Percentiles rank a stretch among this genome's conserved stretches.
phyloP scores from a whole-genome alignment of 2,113 vertebrate species.

The Tauraco erythrolophus region DNA sequence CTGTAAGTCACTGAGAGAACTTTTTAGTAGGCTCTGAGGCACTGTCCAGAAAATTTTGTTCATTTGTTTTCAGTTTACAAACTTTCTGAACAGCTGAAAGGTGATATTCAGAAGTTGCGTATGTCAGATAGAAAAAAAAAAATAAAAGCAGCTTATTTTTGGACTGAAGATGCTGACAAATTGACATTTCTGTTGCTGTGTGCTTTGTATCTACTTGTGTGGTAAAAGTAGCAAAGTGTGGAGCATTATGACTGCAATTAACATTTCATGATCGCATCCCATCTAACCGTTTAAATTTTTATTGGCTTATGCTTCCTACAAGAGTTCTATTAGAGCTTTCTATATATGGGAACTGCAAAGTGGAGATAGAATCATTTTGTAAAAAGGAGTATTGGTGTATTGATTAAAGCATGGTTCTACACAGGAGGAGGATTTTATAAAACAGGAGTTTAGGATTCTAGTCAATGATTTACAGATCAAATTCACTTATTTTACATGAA shows the following conservation, averaged over 20 bases:
- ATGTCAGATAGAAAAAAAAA: neutral
- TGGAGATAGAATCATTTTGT: neutral
- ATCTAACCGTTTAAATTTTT: neutral
- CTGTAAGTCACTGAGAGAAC: neutral
- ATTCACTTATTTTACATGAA: neutral
- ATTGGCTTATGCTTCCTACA: neutral
- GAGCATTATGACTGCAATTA: constrained; percentile 2
- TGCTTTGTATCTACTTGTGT: neutral
- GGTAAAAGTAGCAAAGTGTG: neutral
- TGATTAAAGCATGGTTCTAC: neutral
- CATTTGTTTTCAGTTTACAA: neutral
- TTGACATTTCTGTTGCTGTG: neutral
- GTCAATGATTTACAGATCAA: neutral
- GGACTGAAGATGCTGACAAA: neutral
- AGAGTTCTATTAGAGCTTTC: neutral
- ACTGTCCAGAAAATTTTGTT: neutral
- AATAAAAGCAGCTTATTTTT: neutral
- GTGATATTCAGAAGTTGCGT: neutral
- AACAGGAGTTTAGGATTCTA: neutral
- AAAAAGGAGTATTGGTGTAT: neutral
- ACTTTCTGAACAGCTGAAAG: neutral
- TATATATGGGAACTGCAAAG: neutral
- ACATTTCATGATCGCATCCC: neutral
- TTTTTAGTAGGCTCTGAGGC: neutral
- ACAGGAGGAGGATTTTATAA: neutral